Evolutionary conservation across 2,113 vertebrate species (phyloP), one percentile per base, ranked within the genome.

Genomic region (Hyaena hyaena): DNA sequence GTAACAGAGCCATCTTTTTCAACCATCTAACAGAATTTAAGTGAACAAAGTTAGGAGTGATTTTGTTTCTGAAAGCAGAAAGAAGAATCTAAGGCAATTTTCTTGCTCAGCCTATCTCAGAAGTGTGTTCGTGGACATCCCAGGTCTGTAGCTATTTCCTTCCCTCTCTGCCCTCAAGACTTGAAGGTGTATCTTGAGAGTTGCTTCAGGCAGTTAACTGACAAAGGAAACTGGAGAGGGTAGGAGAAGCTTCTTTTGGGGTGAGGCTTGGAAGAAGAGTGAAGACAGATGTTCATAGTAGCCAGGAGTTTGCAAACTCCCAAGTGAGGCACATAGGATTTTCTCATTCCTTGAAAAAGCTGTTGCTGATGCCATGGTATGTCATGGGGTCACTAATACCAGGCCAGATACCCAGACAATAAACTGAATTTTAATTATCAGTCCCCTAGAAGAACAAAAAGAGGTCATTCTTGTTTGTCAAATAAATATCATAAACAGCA

Each of bases 61-160:
- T 65, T 89, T 92, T 84, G 63, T 65, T 93, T 95, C 50, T 80
- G 80, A 89, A 79, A 92, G 53, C 28, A 92, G 63, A 84, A 84
- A 79, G 84, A 92, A 95, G 63, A 66, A n/a, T 95, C 35, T 65
- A 55, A 39, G 71, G 71, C 43, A 89, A 84, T 35, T 31, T 93
- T n/a, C 65, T 88, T 71, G 69, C 33, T 88, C 33, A 91, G 55
- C 19, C 76, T 88, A 39, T 48, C 61, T 71, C 85, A 86, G 33
- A 80, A 93, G 21, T 31, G 15, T 33, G 10, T 66, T 66, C 35
- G 63, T 65, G 58, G 79, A 43, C 65, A 48, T 84, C 50, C 33
- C 66, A 33, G 74, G 58, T 87, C 31, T 50, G 33, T 39, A 85
- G 17, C 45, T 85, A 6, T 93, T 89, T 93, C 55, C 14, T 68